Base-by-base conservation (phyloP, 2,797 vertebrate genomes). In the Notolabrus celidotus region DNA sequence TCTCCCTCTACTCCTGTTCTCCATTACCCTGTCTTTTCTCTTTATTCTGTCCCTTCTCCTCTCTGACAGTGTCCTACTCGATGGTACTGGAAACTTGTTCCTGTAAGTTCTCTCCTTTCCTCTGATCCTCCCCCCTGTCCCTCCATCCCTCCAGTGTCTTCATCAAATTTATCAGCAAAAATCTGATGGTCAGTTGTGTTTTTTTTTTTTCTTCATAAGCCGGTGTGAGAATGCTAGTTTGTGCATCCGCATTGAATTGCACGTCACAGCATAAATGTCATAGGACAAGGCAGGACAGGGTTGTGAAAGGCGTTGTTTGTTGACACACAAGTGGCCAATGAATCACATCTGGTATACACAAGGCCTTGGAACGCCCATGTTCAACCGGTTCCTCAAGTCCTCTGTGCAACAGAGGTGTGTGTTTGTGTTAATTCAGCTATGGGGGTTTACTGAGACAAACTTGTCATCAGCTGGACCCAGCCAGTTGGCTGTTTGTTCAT, bases 71-170 rank as follows among this genome's bases (percentile, higher is more conserved):
- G 94, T 93, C 92, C 94, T 73, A 94, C 93, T 84, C 92, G 92
- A 88, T 95, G 94, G 94, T 95, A 95, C 91, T 95, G 94, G 94
- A 95, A 95, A 90, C 94, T 95, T 93, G 93, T 95, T 91, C 94
- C 94, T 95, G 94, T 95, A 95, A 95, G 94, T 92, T 92, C 90
- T 71, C 64, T 87, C 79, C 81, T 88, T 90, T 86, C 77, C 86
- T 85, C 87, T 88, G 76, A 85, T 90, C 83, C 88, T 76, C 88
- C 60, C 72, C 79, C 74, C 66, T 89, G 72, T 88, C 86, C 81
- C 73, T 90, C 80, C 86, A 89, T 90, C 77, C 77, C 63, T 86
- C 80, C 85, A 89, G 76, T 88, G 72, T 86, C 86, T 56, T 80
- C 90, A 88, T 89, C 85, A 78, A 67, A 82, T 86, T 43, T 89